Conservation (phyloP, 2,113 vertebrate genomes). For the Galbula dea region DNA sequence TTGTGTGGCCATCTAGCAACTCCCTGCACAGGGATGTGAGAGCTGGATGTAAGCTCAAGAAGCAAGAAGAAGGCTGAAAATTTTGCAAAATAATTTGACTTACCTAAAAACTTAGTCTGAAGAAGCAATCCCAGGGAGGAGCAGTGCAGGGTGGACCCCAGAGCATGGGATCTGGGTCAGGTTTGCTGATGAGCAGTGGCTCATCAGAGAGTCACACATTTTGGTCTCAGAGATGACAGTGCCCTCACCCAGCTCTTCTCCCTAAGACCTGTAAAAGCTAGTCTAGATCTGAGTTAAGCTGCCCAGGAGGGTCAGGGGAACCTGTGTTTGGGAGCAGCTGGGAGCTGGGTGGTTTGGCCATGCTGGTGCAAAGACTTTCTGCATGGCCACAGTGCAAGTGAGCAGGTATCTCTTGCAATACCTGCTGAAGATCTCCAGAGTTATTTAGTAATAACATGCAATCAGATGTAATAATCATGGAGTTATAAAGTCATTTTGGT, state of each 20-base stretch:
- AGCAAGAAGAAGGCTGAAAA: not conserved
- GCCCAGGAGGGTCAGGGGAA: not conserved
- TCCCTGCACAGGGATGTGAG: not conserved
- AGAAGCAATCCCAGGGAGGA: not conserved
- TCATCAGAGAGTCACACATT: not conserved
- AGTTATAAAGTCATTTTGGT: too few species aligned
- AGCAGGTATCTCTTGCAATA: rapidly evolving
- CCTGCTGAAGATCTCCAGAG: not conserved
- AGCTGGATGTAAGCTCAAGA: not conserved
- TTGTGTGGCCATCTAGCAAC: not conserved
- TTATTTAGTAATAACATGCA: not conserved
- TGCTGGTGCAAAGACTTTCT: not conserved
- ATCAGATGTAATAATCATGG: not conserved
- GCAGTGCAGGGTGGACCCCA: rapidly evolving
- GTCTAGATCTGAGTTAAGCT: not conserved
- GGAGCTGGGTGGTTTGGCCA: not conserved
- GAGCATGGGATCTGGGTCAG: not conserved
- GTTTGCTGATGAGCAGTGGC: not conserved
- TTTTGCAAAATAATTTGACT: not conserved
- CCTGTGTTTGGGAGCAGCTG: not conserved
- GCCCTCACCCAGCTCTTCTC: not conserved
- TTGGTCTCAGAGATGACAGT: not conserved
- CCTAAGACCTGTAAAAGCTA: not conserved
- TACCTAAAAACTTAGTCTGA: not conserved
- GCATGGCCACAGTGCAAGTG: rapidly evolving